These are phyloP conservation scores for Barypeithes pellucidus DNA, from an alignment of 2,888 invertebrate genomes.

Conservation along the genomic window DNA sequence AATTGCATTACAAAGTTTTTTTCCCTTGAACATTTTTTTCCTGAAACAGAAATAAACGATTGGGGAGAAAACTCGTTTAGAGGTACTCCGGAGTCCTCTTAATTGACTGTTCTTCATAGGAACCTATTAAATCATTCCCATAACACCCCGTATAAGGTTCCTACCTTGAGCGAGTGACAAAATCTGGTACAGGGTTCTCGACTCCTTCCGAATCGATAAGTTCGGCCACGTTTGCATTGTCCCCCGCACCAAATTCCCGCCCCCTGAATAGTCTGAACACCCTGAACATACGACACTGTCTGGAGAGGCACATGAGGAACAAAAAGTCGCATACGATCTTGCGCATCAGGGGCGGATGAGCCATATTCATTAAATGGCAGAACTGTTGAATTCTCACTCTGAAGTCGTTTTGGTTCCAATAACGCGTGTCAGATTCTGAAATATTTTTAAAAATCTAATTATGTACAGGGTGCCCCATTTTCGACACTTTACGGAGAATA, in stretches of 20 bases:
- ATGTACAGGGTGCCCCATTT: too few relatives aligned
- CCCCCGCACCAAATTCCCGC: slow-evolving; percentile 32
- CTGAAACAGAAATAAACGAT: too few relatives aligned
- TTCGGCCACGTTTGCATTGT: slow-evolving; percentile 36
- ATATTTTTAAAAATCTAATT: background rate
- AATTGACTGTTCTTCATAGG: background rate
- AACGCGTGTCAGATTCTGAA: slow-evolving; percentile 34
- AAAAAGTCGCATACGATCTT: slow-evolving; percentile 42
- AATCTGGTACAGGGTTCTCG: slow-evolving; percentile 52
- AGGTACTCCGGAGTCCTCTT: too few relatives aligned
- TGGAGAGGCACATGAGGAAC: slow-evolving; percentile 30
- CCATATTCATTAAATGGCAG: slow-evolving; percentile 46
- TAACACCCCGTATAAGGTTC: background rate
- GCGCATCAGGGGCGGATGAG: slow-evolving; percentile 42
- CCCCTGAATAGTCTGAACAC: slow-evolving; percentile 11
- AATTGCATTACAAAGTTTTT: too few relatives aligned
- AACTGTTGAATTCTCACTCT: slow-evolving; percentile 48
- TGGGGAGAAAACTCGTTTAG: too few relatives aligned
- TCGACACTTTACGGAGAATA: too few relatives aligned
- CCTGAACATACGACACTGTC: slow-evolving; percentile 44
- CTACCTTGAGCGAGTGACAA: slow-evolving; percentile 45
- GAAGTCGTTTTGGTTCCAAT: slow-evolving; percentile 45
- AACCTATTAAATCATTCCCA: background rate
- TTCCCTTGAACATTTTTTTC: too few relatives aligned
- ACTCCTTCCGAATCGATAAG: slow-evolving; percentile 31